Conservation (phyloP, 64 coral and sea anemone genomes). For the Montipora capricornis region DNA sequence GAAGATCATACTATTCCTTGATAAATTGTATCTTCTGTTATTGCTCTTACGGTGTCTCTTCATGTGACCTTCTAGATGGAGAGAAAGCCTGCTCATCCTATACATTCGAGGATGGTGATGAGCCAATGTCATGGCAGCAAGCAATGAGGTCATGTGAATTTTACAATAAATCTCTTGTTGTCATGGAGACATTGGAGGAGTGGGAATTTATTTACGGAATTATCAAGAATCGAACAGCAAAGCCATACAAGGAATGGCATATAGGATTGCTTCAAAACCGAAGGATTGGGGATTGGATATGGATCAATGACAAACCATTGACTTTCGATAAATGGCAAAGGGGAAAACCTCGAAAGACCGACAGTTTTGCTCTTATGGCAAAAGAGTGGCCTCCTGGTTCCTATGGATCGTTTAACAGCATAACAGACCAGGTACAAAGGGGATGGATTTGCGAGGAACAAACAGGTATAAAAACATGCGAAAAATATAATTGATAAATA, state of each 20-base stretch:
- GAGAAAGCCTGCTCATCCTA: background rate
- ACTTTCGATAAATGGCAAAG: slow-evolving; percentile 11
- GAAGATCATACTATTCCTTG: too few species aligned
- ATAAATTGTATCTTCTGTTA: too few species aligned
- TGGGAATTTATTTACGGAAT: background rate
- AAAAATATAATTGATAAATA: too few species aligned
- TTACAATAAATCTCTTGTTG: background rate
- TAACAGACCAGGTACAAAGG: too few species aligned
- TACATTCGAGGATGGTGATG: background rate
- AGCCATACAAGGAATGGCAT: background rate
- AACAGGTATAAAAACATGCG: too few species aligned
- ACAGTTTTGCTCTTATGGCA: background rate
- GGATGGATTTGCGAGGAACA: too few species aligned
- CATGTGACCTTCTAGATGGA: background rate
- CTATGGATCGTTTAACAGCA: too few species aligned
- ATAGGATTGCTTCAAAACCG: background rate
- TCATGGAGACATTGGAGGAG: slow-evolving; percentile 2
- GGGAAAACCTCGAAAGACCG: background rate
- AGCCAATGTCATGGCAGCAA: background rate
- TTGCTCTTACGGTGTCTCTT: background rate
- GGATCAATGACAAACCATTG: slow-evolving; percentile 16
- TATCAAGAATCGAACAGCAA: background rate
- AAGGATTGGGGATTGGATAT: background rate
- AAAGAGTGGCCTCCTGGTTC: background rate
- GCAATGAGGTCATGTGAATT: background rate